These are phyloP conservation scores for Oxycera nigricornis DNA, from an alignment of 2,888 invertebrate species.

Conservation along the genomic window DNA sequence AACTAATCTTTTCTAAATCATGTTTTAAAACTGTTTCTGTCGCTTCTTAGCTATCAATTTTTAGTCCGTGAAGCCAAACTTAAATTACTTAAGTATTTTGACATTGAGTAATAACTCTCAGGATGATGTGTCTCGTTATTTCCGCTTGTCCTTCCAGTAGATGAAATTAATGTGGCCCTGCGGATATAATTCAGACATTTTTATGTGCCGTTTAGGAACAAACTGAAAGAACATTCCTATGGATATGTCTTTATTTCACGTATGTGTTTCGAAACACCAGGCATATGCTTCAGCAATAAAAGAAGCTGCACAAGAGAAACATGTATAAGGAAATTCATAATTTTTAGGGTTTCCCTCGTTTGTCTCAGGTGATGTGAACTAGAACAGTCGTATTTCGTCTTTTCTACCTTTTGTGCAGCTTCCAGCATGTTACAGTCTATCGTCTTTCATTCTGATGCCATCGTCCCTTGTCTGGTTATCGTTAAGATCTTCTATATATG, in stretches of 20 bases:
- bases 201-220: slow-evolving; percentile 30
- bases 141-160: slow-evolving; percentile 11
- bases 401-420: slow-evolving; percentile 2
- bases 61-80: too few relatives aligned
- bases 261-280: neutral
- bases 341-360: slow-evolving; percentile 4
- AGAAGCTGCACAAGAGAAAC: neutral
- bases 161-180: slow-evolving; percentile 25
- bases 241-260: neutral
- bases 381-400: neutral
- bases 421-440: too few relatives aligned
- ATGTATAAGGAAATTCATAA: slow-evolving; percentile 17
- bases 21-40: too few relatives aligned
- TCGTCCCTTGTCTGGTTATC: neutral
- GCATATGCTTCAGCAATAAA: slow-evolving; percentile 24
- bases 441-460: too few relatives aligned
- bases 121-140: neutral
- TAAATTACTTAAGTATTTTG: too few relatives aligned
- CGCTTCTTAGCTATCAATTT: too few relatives aligned
- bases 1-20: too few relatives aligned
- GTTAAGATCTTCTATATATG: neutral
- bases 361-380: slow-evolving; percentile 30
- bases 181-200: slow-evolving; percentile 24
- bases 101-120: slow-evolving; percentile 23
- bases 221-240: slow-evolving; percentile 5